phyloP scores from a whole-genome alignment of 1,140 invertebrate genomes.

The Zaprionus inermis region DNA sequence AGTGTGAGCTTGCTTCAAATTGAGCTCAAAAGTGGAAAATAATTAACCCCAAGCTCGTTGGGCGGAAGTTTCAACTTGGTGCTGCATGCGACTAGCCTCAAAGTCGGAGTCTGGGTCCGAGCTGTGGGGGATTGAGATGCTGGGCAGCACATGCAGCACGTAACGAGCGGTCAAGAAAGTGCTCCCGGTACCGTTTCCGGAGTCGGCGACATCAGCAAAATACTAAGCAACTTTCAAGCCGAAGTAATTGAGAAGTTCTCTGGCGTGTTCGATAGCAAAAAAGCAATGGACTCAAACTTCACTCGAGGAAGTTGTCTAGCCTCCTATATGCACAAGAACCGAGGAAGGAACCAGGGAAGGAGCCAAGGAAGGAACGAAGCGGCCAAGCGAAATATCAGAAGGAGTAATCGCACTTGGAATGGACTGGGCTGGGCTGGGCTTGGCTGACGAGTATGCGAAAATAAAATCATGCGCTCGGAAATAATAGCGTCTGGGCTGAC shows the following conservation, averaged over 20 bases:
- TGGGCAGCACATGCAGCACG: conserved; percentile 74
- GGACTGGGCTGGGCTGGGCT: conserved; percentile 8
- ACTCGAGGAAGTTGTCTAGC: conserved; percentile 30
- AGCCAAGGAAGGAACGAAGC: conserved; percentile 29
- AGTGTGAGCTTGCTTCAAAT: conserved; percentile 43
- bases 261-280: conserved; percentile 47
- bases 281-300: conserved; percentile 27
- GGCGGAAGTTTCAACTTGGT: conserved; percentile 70
- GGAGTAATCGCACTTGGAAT: conserved; percentile 54
- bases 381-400: conserved; percentile 63
- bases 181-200: conserved; percentile 28
- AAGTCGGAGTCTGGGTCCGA: not conserved
- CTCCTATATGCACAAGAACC: conserved; percentile 54
- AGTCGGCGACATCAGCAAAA: conserved; percentile 42
- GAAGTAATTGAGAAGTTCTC: conserved; percentile 73
- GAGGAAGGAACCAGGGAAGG: conserved; percentile 12
- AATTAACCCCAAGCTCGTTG: conserved; percentile 75
- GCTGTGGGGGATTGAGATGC: conserved; percentile 14
- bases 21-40: conserved; percentile 77
- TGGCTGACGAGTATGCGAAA: conserved; percentile 43
- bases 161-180: conserved; percentile 73
- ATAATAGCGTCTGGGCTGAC: conserved; percentile 80
- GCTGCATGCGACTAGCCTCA: conserved; percentile 33
- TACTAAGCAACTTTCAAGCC: conserved; percentile 51
- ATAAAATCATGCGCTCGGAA: conserved; percentile 83